Percentiles rank a stretch among this genome's conserved stretches.
Evolutionary conservation across 2,888 invertebrate genomes (phyloP).

Genomic region (Papilio elwesi): DNA sequence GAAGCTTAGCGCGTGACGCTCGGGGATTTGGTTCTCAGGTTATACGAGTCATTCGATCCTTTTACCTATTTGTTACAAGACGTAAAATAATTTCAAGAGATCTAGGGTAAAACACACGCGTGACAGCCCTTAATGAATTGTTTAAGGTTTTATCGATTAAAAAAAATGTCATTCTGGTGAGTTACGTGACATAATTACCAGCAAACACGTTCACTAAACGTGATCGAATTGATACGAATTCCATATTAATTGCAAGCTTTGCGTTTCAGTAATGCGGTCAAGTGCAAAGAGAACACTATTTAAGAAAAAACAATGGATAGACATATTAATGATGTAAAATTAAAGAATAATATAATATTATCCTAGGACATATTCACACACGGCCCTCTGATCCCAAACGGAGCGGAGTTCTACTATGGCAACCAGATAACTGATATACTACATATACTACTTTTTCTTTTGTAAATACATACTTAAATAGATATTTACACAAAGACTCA

Average conservation of each 20-base stretch:
- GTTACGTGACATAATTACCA: conserved; percentile 17
- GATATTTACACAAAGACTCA: too few species aligned
- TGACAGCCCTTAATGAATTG: conserved; percentile 5
- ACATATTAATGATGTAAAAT: background rate
- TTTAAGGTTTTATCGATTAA: conserved; percentile 23
- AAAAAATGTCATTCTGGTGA: conserved; percentile 16
- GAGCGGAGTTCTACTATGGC: too few species aligned
- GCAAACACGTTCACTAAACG: background rate
- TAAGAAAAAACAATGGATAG: background rate
- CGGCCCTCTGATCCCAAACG: too few species aligned
- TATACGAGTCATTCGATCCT: too few species aligned
- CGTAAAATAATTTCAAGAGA: background rate
- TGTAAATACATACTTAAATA: too few species aligned
- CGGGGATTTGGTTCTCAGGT: too few species aligned
- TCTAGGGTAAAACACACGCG: background rate
- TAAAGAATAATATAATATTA: background rate
- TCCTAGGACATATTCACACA: too few species aligned
- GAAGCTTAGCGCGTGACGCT: too few species aligned
- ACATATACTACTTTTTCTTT: too few species aligned
- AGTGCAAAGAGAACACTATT: conserved; percentile 6
- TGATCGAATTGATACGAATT: conserved; percentile 23
- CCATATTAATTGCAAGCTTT: conserved; percentile 10
- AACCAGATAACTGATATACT: too few species aligned
- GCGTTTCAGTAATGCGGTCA: conserved; percentile 15
- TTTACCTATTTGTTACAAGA: background rate